These are phyloP conservation scores for Megaustenia siamemsis DNA, from an alignment of 2,888 invertebrate genomes.

Conservation along the genomic window DNA sequence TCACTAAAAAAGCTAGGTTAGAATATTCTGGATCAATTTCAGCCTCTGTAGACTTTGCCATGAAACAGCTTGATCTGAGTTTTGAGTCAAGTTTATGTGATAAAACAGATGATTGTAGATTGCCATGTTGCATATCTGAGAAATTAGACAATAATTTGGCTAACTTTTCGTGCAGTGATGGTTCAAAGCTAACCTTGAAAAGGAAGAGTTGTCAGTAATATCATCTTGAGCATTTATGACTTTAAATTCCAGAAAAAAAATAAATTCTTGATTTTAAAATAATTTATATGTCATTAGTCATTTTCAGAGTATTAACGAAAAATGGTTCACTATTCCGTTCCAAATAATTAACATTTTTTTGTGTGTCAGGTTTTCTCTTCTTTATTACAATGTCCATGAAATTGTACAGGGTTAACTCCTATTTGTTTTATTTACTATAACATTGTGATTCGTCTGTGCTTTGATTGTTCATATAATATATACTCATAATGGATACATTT, in stretches of 20 bases:
- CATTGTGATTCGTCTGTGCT: not conserved
- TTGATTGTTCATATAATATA: not conserved
- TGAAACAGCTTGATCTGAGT: constrained; percentile 14
- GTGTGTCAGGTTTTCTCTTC: not conserved
- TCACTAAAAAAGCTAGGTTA: constrained; percentile 36
- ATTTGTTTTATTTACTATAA: constrained; percentile 1
- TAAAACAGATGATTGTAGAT: constrained; percentile 3
- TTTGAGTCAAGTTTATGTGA: not conserved
- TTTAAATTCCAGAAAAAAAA: not conserved
- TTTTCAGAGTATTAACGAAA: not conserved
- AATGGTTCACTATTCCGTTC: not conserved
- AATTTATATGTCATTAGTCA: not conserved
- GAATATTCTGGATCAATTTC: constrained; percentile 1
- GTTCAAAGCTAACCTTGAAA: constrained; percentile 10
- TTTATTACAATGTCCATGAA: not conserved
- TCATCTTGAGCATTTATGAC: not conserved
- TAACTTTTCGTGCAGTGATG: not conserved
- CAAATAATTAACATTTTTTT: not conserved
- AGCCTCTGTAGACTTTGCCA: not conserved
- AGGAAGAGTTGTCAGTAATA: constrained; percentile 19
- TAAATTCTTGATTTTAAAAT: too few species aligned
- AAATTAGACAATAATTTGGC: not conserved
- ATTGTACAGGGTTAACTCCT: not conserved
- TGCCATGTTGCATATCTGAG: not conserved
- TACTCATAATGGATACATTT: too few species aligned